Base-by-base conservation (phyloP, 1,140 invertebrate genomes). In the Drosophila navojoa region DNA sequence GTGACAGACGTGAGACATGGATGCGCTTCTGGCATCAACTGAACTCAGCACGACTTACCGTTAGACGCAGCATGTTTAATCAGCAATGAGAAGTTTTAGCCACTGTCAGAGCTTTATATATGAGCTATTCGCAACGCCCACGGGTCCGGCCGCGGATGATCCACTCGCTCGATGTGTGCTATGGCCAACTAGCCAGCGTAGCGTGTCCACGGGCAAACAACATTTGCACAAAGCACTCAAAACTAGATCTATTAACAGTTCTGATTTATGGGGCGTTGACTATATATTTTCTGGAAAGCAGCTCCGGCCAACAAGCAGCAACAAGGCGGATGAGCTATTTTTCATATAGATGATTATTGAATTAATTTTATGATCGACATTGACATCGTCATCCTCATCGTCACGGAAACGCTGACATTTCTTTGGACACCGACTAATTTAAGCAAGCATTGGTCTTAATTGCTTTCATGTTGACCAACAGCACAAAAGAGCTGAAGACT, bases 201-300 rank as follows among this genome's bases (percentile, higher is more conserved):
- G 25, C 19, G 10, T 25, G n/a, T 44, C 15, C 25, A 27, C 29
- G 61, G 19, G 60, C 70, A 45, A 44, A 68, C 70, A 45, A 38
- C 32, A 64, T 68, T 68, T 72, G 59, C 52, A 63, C 52, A 63
- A 70, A 66, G 69, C 72, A 52, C 66, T 85, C 67, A 78, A 76
- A 81, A 86, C 82, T 87, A 71, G 82, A 87, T 67, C 82, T 79
- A 87, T 87, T 77, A 87, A 79, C 29, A 49, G 58, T 5, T 11
- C 32, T 68, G 71, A 73, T 87, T 87, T 87, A 87, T 58, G 84
- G 71, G 40, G 32, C 79, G 52, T 79, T 89, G 69, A 82, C 47
- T 77, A 77, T 52, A 82, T 82, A 82, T 66, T 89, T 81, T 87
- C 79, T 87, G 54, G 59, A 77, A 68, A 40, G 49, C 64, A 58